Evolutionary conservation across 2,113 vertebrate genomes (phyloP), one percentile per base, ranked within the genome.

Genomic region (Melozone crissalis): DNA sequence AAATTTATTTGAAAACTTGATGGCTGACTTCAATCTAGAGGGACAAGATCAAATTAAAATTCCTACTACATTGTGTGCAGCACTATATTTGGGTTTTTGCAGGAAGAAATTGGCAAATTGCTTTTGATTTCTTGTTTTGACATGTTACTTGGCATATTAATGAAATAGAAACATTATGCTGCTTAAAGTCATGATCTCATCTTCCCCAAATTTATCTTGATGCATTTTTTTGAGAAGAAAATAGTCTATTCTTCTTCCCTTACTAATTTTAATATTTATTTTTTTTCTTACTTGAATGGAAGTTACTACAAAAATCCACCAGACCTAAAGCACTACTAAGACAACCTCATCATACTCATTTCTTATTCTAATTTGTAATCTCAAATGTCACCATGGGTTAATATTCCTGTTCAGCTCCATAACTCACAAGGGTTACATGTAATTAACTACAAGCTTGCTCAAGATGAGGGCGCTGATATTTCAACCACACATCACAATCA

Each of bases 41-140:
- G 47, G 63, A 83, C 59, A 85, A 85, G 59, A 97, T 93, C 35
- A 86, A 87, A 88, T 91, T 91, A 91, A 93, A 93, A 86, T 94
- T 90, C 59, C 30, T 77, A 77, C 67, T 91, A 55, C 23, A 39
- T 41, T 74, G 67, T 90, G 33, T 49, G 30, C 58, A 82, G 19
- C 37, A 87, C 17, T 76, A 74, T 77, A 69, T 91, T 92, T 87
- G 37, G 66, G 26, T 24, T 72, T 94, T 88, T 79, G 54, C n/a
- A 92, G 59, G 26, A 68, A 90, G 66, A 72, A 95, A 94, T 49
- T 79, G 55, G 62, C 71, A 96, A 95, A 91, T 88, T 71, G 47
- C 47, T 85, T 87, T 85, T 95, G 49, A 90, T 94, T 93, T 94
- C 80, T 94, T 95, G 81, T 95, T 95, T 95, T 94, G 89, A 95